phyloP scores from a whole-genome alignment of 2,797 vertebrate species.

The Chanos chanos region DNA sequence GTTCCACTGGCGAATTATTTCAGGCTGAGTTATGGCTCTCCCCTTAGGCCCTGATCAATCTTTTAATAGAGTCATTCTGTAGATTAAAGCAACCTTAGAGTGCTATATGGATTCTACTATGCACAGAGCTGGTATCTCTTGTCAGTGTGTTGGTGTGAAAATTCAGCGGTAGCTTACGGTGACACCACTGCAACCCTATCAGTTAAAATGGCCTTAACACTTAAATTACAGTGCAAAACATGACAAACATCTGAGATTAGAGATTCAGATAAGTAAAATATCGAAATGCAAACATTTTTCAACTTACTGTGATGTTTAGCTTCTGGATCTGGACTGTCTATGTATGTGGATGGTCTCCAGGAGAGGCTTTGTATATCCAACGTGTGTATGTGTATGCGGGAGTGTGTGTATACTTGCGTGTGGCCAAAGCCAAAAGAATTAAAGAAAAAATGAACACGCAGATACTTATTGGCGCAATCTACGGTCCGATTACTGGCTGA shows the following conservation, averaged over 20 bases:
- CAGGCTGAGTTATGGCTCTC: not conserved
- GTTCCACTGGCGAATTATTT: not conserved
- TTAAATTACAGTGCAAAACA: too few species aligned
- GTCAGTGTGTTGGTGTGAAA: conserved; percentile 10
- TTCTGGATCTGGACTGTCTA: conserved; percentile 11
- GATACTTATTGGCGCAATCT: conserved; percentile 11
- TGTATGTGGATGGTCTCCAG: conserved; percentile 13
- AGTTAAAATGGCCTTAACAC: too few species aligned
- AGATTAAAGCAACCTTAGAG: conserved; percentile 25
- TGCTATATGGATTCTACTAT: conserved; percentile 18
- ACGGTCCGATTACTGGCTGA: not conserved
- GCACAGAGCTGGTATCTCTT: conserved; percentile 5
- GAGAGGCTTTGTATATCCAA: conserved; percentile 10
- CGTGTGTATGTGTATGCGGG: conserved; percentile 8
- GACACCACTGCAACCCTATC: conserved; percentile 18
- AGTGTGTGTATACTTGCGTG: conserved; percentile 24
- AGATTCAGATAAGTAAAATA: too few species aligned
- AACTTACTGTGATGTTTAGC: conserved; percentile 14
- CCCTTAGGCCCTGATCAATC: conserved; percentile 14
- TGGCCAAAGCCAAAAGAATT: conserved; percentile 16
- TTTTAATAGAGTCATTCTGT: conserved; percentile 26
- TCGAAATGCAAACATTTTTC: not conserved
- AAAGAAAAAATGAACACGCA: conserved; percentile 16
- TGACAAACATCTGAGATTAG: too few species aligned
- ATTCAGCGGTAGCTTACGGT: conserved; percentile 9